Conservation (phyloP, 1,140 invertebrate species). For the Hylaeus volcanicus region DNA sequence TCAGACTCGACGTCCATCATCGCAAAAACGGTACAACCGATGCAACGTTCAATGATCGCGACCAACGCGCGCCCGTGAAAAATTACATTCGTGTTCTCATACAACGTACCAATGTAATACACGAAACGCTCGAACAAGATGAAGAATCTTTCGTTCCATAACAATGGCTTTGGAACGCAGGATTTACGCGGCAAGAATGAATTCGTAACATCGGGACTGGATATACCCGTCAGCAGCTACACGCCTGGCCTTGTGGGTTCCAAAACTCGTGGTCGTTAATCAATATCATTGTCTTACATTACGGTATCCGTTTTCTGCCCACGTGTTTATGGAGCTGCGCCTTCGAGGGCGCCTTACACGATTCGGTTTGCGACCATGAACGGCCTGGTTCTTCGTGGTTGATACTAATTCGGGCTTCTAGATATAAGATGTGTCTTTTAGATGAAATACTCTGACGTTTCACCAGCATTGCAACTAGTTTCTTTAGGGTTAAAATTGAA, state of each 20-base stretch:
- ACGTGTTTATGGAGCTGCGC: conserved; percentile 12
- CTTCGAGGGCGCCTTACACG: neutral
- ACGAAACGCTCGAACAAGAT: conserved; percentile 5
- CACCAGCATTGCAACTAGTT: no score
- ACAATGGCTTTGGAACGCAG: conserved; percentile 13
- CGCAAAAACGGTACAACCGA: neutral
- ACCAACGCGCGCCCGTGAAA: neutral
- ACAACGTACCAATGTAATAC: neutral
- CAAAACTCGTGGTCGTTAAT: conserved; percentile 53
- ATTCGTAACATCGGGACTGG: conserved; percentile 25
- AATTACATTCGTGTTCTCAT: neutral
- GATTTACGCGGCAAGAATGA: conserved; percentile 16
- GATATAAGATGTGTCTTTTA: no score
- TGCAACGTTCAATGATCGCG: neutral
- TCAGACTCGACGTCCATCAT: neutral
- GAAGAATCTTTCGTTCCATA: neutral
- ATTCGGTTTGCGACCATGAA: conserved; percentile 10
- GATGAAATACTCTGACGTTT: no score
- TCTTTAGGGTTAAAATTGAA: no score
- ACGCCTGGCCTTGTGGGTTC: conserved; percentile 18
- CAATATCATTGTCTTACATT: conserved; percentile 54
- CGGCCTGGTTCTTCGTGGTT: no score
- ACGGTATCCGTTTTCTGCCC: conserved; percentile 24
- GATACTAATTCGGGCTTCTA: no score
- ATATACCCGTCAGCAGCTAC: neutral